Percentiles rank a stretch among this genome's conserved stretches.
Evolutionary conservation across 2,888 invertebrate genomes (phyloP).

Genomic region (Chrysomela aeneicollis): DNA sequence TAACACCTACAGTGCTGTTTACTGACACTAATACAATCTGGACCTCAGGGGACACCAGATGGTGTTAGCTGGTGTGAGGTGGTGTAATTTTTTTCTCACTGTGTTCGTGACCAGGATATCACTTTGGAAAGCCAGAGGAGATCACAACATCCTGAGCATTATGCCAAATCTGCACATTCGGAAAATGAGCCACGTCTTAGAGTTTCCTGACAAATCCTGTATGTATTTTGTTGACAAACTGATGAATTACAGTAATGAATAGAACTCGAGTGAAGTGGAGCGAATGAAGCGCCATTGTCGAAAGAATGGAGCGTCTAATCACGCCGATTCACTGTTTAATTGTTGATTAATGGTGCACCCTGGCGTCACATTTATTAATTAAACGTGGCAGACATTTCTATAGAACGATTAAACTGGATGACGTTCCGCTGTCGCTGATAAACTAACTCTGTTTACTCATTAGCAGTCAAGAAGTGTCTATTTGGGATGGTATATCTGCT

Average conservation of each 20-base stretch:
- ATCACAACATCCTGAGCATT: too few species aligned
- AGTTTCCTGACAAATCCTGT: neutral
- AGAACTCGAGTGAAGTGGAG: conserved; percentile 14
- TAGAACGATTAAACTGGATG: conserved; percentile 55
- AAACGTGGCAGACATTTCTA: conserved; percentile 54
- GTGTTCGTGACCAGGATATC: too few species aligned
- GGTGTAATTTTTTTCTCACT: too few species aligned
- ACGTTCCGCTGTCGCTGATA: conserved; percentile 54
- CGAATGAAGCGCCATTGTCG: conserved; percentile 27
- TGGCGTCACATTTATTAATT: conserved; percentile 58
- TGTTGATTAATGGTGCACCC: conserved; percentile 57
- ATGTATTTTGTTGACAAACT: conserved; percentile 12
- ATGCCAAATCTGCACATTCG: too few species aligned
- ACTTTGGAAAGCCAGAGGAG: too few species aligned
- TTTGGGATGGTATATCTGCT: conserved; percentile 15
- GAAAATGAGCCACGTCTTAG: too few species aligned
- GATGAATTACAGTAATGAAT: conserved; percentile 31
- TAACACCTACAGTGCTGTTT: too few species aligned
- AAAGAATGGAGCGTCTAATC: conserved; percentile 52
- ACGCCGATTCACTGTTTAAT: conserved; percentile 56
- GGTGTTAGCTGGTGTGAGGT: too few species aligned
- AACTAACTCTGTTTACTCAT: conserved; percentile 56
- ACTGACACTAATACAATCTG: too few species aligned
- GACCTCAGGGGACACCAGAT: too few species aligned
- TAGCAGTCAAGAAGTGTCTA: conserved; percentile 43